These are phyloP conservation scores for Coregonus suidteri DNA, from an alignment of 2,797 vertebrate genomes.

Conservation along the genomic window DNA sequence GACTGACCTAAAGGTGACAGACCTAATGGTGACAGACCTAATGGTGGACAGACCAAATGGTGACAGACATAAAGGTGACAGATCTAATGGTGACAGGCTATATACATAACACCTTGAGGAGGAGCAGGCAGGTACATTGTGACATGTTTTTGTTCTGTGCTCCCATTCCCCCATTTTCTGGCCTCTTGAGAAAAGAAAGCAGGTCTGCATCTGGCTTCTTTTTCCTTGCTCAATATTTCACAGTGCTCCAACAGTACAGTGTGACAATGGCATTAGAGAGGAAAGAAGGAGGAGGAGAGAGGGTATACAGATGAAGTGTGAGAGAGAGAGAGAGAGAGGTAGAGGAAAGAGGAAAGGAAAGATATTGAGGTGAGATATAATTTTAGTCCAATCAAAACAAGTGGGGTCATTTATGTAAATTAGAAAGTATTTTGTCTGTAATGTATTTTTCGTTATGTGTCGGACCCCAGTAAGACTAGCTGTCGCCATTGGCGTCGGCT, in stretches of 20 bases:
- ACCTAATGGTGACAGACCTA: too few species aligned
- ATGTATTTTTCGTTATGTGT: too few species aligned
- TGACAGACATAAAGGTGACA: not conserved
- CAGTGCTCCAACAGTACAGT: constrained; percentile 18
- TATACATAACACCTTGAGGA: not conserved
- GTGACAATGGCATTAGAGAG: not conserved
- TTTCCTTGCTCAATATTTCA: constrained; percentile 29
- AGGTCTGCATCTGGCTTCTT: constrained; percentile 19
- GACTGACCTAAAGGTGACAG: too few species aligned
- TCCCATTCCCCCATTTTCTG: constrained; percentile 22
- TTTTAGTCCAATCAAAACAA: too few species aligned
- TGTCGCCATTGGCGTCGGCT: too few species aligned
- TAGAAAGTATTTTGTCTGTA: too few species aligned
- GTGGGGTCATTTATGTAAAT: too few species aligned
- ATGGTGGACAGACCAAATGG: not conserved
- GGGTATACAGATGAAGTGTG: too few species aligned
- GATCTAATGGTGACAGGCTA: constrained; percentile 23
- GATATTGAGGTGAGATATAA: too few species aligned
- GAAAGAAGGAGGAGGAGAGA: not conserved
- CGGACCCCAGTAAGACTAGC: too few species aligned
- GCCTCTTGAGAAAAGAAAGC: constrained; percentile 25
- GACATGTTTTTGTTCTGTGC: constrained; percentile 24
- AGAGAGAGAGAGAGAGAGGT: too few species aligned
- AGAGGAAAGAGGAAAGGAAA: too few species aligned
- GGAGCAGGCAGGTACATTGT: constrained; percentile 15